Base-by-base conservation (phyloP, 2,113 vertebrate species). In the Tragelaphus scriptus region DNA sequence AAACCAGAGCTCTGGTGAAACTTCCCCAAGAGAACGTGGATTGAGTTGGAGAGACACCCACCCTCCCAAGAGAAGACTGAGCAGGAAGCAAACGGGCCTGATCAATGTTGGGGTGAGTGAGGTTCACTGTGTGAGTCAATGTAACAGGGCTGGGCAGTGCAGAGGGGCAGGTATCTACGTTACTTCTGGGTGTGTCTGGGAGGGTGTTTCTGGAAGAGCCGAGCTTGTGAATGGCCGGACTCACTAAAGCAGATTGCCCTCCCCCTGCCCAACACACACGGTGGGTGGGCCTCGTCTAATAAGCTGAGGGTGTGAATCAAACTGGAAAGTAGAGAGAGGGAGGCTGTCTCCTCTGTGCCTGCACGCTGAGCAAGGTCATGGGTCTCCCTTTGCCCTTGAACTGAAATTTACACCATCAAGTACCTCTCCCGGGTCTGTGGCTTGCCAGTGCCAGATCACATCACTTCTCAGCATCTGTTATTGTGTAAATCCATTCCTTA, bases 1-100 rank as follows among this genome's bases (percentile, higher is more conserved):
- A 2, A 4, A 4, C 51, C 2, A 0, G 1, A 40, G 51, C 14
- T 26, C 53, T 0, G 10, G 7, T 7, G 0, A 16, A 9, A 61
- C 44, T 40, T 68, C 14, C 59, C 40, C 16, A 12, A 13, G 9
- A 15, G 25, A 5, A 47, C 0, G 0, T 2, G 3, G 5, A 8
- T 1, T 25, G 49, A n/a, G 6, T 44, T 44, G 26, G 0, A 26
- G 32, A 26, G 51, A 58, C 4, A 19, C 19, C 21, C 51, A 71
- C 65, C 65, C 17, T 21, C 17, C 19, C 2, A 13, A 7, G 53
- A 13, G 23, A 10, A 82, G 14, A 10, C 4, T 2, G 5, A 40
- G 59, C 3, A 0, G 47, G 23, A 10, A 19, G 56, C 8, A 23
- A 6, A 4, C 0, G n/a, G 56, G 15, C 14, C 14, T 28, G 19